Conservation (phyloP, 2,888 invertebrate genomes). For the Cosmorhoe ocellata region DNA sequence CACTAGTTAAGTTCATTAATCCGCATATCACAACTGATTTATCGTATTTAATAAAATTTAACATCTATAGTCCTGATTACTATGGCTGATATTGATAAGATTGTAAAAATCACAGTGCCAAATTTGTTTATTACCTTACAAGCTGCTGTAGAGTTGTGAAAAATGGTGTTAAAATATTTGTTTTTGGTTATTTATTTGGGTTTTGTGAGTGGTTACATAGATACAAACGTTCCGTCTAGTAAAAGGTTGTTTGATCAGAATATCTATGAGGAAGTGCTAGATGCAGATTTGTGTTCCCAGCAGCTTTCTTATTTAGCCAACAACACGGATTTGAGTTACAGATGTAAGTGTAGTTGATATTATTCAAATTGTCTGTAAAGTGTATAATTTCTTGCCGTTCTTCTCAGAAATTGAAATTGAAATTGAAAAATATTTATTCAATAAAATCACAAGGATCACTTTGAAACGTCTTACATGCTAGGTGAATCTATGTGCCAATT, state of each 20-base stretch:
- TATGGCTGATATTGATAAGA: slow-evolving; percentile 25
- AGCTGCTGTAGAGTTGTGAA: slow-evolving; percentile 1
- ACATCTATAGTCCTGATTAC: background rate
- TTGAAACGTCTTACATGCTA: no score
- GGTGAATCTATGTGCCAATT: no score
- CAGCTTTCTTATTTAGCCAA: slow-evolving; percentile 51
- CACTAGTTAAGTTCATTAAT: background rate
- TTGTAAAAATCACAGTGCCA: slow-evolving; percentile 28
- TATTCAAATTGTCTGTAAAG: no score
- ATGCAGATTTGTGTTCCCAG: slow-evolving; percentile 53
- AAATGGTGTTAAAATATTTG: slow-evolving; percentile 18
- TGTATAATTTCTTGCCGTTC: no score
- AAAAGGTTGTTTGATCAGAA: slow-evolving; percentile 52
- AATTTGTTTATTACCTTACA: slow-evolving; percentile 9
- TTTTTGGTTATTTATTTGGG: slow-evolving; percentile 22
- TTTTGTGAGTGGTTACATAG: slow-evolving; percentile 30
- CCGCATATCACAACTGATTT: background rate
- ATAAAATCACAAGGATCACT: no score
- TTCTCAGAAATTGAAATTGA: no score
- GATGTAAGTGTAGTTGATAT: slow-evolving; percentile 53
- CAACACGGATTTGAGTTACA: slow-evolving; percentile 40
- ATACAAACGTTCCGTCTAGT: slow-evolving; percentile 33
- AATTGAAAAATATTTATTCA: no score
- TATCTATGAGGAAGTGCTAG: slow-evolving; percentile 56
- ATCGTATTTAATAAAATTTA: slow-evolving; percentile 10